Evolutionary conservation across 2,797 vertebrate species (phyloP), one percentile per base, ranked within the genome.

Genomic region (Catharus ustulatus): DNA sequence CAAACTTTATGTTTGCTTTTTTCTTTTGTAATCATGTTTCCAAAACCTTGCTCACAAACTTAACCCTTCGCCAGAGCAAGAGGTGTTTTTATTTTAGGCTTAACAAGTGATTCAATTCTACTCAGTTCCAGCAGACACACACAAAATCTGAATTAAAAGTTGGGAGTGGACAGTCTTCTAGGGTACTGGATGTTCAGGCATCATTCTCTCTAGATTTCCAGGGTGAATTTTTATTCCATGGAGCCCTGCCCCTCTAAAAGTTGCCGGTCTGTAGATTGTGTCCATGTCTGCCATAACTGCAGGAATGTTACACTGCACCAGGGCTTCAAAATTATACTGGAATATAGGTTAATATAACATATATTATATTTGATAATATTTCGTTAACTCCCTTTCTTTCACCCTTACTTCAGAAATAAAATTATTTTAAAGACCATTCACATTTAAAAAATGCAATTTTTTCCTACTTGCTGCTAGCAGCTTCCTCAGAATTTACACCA

Each of bases 61-160:
- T 59, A 59, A 52, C 21, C 13, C 32, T 72, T 72, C 38, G 7
- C 54, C 30, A 43, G n/a, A 74, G 15, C 6, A 62, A 46, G 34
- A 15, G 6, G 1, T 38, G 29, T 5, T 77, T 68, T 57, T 38
- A 45, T 58, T 87, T 76, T 8, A 57, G 18, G 7, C 12, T 51
- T 51, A n/a, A n/a, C 16, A 27, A 73, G 48, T 1, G 0, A 57
- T 49, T 68, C 40, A 52, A 3, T n/a, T 40, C 5, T 12, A 11
- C 15, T 57, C 13, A 3, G 22, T 48, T 76, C 43, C 27, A 76
- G 15, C 13, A 73, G 18, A 57, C 30, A 42, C 10, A 17, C 30
- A 77, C 6, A 26, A 83, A 76, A 83, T 43, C 32, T 64, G 42
- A 72, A 80, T 38, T 29, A 59, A 36, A 90, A 21, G 5, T 23